These are phyloP conservation scores for Amphiprion ocellaris DNA, from an alignment of 2,113 vertebrate species.

Conservation along the genomic window DNA sequence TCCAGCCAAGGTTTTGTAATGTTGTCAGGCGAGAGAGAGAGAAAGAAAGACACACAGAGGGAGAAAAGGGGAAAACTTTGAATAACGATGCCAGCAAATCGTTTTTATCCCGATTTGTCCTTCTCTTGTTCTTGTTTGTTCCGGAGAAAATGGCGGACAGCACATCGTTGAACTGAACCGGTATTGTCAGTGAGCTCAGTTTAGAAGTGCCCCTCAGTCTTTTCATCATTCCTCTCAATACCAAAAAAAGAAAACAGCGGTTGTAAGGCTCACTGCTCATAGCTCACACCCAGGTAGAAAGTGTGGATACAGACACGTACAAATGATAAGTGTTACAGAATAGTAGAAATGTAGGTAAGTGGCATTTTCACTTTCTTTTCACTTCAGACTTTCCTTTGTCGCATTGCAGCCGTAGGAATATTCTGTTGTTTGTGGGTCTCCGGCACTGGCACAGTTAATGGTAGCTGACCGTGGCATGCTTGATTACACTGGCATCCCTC, in stretches of 20 bases:
- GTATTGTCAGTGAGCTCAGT: slow-evolving; percentile 88
- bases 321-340: slow-evolving; percentile 70
- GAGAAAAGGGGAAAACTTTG: slow-evolving; percentile 81
- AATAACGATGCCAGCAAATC: slow-evolving; percentile 82
- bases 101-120: slow-evolving; percentile 81
- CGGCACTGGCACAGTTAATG: slow-evolving; percentile 75
- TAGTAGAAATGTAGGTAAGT: slow-evolving; percentile 68
- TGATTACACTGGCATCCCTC: slow-evolving; percentile 90
- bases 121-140: slow-evolving; percentile 79
- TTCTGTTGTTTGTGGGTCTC: slow-evolving; percentile 59
- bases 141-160: slow-evolving; percentile 94
- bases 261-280: slow-evolving; percentile 87
- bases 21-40: slow-evolving; percentile 85
- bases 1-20: slow-evolving; percentile 90
- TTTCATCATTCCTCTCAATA: slow-evolving; percentile 78
- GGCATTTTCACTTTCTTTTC: slow-evolving; percentile 46
- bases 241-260: slow-evolving; percentile 45
- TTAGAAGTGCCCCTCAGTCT: slow-evolving; percentile 87
- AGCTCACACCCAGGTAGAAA: slow-evolving; percentile 84
- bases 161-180: slow-evolving; percentile 87
- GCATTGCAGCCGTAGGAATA: slow-evolving; percentile 67
- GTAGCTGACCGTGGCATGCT: slow-evolving; percentile 87
- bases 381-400: slow-evolving; percentile 64
- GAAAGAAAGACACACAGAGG: slow-evolving; percentile 46
- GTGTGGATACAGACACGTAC: slow-evolving; percentile 79